A percentile compares a stretch with the other conserved stretches of the same genome.
Evolutionary conservation across 1,140 invertebrate species (phyloP).

Genomic region (Sycophaga agraensis): DNA sequence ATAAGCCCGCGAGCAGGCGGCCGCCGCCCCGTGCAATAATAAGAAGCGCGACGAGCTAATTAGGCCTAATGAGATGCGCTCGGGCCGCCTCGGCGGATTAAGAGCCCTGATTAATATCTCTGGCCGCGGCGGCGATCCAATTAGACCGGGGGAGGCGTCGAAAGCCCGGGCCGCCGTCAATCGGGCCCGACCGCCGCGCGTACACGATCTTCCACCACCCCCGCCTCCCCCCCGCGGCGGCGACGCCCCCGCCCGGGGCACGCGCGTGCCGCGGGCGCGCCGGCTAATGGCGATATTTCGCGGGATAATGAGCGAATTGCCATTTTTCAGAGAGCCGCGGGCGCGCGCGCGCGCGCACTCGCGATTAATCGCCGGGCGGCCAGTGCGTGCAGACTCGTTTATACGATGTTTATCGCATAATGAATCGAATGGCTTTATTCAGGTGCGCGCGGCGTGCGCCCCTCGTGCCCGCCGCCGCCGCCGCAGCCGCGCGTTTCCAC

Average conservation of each 20-base stretch:
- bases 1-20: too few species aligned
- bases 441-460: too few species aligned
- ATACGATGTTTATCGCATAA: background rate
- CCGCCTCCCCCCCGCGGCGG: too few species aligned
- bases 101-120: conserved; percentile 25
- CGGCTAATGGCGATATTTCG: background rate
- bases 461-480: too few species aligned
- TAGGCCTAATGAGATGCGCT: conserved; percentile 26
- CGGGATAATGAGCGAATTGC: conserved; percentile 1
- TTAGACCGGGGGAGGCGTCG: too few species aligned
- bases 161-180: too few species aligned
- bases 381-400: background rate
- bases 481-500: too few species aligned
- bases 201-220: too few species aligned
- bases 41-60: conserved; percentile 9
- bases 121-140: conserved; percentile 9
- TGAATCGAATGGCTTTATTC: background rate
- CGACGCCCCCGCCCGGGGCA: too few species aligned
- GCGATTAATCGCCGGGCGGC: background rate
- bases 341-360: too few species aligned
- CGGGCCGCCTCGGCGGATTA: conserved; percentile 7
- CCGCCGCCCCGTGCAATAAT: background rate
- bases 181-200: too few species aligned
- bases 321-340: background rate
- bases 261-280: background rate